These are phyloP conservation scores for Caretta caretta DNA, from an alignment of 2,113 vertebrate genomes.

Conservation along the genomic window DNA sequence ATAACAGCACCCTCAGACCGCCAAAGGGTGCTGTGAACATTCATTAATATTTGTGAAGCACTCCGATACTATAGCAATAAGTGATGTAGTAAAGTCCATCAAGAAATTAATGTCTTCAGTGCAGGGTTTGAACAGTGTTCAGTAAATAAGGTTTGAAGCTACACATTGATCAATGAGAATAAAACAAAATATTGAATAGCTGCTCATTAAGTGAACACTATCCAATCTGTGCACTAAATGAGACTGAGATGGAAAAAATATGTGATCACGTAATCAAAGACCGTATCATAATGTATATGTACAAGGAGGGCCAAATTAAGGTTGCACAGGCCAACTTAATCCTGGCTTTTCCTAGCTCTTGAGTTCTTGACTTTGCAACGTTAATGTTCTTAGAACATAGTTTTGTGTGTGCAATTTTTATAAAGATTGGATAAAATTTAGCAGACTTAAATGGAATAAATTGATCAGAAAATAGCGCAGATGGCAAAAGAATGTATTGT, in stretches of 20 bases:
- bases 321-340: not conserved
- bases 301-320: not conserved
- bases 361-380: not conserved
- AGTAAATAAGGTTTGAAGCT: not conserved
- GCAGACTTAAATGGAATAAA: not conserved
- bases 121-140: not conserved
- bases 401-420: not conserved
- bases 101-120: not conserved
- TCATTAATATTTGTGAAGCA: not conserved
- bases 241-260: not conserved
- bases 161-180: not conserved
- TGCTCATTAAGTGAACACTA: not conserved
- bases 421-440: not conserved
- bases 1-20: not conserved
- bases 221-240: not conserved
- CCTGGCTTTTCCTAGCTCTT: not conserved
- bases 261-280: not conserved
- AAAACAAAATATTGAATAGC: not conserved
- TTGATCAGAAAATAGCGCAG: not conserved
- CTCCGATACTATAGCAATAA: not conserved
- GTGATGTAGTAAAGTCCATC: not conserved
- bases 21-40: not conserved
- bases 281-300: not conserved
- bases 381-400: not conserved
- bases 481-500: not conserved